Evolutionary conservation across 2,797 vertebrate species (phyloP).

Genomic region (Hylomyscus alleni): DNA sequence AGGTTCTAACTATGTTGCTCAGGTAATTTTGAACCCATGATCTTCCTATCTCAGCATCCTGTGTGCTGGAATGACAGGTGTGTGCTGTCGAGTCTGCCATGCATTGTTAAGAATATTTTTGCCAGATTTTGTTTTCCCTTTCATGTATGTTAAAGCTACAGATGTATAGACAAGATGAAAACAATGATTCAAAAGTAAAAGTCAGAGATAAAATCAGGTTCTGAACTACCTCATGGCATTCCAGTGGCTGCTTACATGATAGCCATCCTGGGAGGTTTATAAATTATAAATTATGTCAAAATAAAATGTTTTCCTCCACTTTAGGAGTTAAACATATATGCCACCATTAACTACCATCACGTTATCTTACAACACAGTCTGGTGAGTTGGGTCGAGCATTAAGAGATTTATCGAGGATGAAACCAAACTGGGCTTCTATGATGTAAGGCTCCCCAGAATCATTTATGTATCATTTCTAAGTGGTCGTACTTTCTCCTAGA

Average conservation of each 20-base stretch:
- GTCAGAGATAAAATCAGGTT: slow-evolving; percentile 49
- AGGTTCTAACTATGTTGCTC: neutral
- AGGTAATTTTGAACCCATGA: neutral
- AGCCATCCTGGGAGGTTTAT: slow-evolving; percentile 19
- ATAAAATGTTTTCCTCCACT: slow-evolving; percentile 17
- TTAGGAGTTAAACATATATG: neutral
- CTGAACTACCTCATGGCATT: slow-evolving; percentile 17
- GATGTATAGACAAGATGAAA: slow-evolving; percentile 32
- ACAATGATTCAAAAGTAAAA: slow-evolving; percentile 51
- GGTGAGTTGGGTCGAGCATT: neutral
- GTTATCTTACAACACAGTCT: neutral
- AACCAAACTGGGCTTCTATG: neutral
- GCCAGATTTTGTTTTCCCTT: neutral
- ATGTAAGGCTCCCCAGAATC: neutral
- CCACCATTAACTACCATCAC: neutral
- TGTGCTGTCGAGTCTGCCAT: neutral
- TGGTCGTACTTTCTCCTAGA: neutral
- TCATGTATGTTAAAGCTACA: neutral
- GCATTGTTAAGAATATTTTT: neutral
- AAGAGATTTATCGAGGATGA: neutral
- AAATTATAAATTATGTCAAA: slow-evolving; percentile 52
- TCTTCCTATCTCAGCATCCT: neutral
- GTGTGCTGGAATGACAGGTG: neutral
- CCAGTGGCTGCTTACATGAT: slow-evolving; percentile 17
- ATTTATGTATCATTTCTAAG: neutral